phyloP scores from a whole-genome alignment of 2,113 vertebrate species.

The Astur gentilis region DNA sequence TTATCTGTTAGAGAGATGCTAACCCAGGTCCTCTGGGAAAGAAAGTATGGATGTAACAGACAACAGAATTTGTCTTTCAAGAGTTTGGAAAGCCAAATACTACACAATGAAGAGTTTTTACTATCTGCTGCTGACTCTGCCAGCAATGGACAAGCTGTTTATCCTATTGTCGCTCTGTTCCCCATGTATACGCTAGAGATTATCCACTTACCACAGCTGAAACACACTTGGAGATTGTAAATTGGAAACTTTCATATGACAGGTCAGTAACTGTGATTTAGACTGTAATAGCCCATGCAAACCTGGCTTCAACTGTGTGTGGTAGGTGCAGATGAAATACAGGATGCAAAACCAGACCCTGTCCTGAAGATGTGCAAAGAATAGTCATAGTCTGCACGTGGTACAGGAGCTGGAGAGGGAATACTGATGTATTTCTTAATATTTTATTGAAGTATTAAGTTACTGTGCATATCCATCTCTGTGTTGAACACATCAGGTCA shows the following conservation, averaged over 20 bases:
- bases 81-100: slow-evolving; percentile 33
- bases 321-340: not conserved
- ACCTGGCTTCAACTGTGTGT: not conserved
- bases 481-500: not conserved
- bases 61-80: slow-evolving; percentile 22
- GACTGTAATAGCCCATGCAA: not conserved
- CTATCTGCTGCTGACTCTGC: not conserved
- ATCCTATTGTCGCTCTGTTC: not conserved
- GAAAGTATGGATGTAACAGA: not conserved
- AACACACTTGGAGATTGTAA: not conserved
- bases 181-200: slow-evolving; percentile 9
- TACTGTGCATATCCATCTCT: not conserved
- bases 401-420: not conserved
- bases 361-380: not conserved
- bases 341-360: not conserved
- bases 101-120: slow-evolving; percentile 3
- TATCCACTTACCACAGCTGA: slow-evolving; percentile 7
- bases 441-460: not conserved
- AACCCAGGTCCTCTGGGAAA: not conserved
- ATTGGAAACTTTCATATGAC: not conserved
- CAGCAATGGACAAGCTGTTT: slow-evolving; percentile 41
- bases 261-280: not conserved
- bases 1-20: not conserved
- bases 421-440: not conserved
- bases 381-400: not conserved